A percentile compares a stretch with the other conserved stretches of the same genome.
These are phyloP conservation scores for Anhinga anhinga DNA, from an alignment of 2,113 vertebrate genomes.

Conservation along the genomic window DNA sequence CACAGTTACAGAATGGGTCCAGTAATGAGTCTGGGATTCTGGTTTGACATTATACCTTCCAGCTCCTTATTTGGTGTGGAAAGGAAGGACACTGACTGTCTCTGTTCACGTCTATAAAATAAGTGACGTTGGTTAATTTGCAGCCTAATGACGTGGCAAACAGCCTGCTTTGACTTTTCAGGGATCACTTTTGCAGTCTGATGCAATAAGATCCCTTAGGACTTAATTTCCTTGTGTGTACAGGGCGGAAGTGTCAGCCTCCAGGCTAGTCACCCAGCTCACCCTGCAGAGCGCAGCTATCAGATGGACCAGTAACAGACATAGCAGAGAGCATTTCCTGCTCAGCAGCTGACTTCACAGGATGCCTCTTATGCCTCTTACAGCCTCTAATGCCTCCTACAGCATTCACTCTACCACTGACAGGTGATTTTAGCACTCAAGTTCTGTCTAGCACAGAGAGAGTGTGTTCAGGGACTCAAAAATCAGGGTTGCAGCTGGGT, in stretches of 20 bases:
- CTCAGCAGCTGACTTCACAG: background rate
- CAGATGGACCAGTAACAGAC: background rate
- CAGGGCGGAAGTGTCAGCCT: background rate
- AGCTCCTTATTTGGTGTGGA: background rate
- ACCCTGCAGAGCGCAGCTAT: too few relatives aligned
- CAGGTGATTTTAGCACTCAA: background rate
- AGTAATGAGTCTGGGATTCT: background rate
- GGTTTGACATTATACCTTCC: background rate
- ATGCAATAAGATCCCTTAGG: background rate
- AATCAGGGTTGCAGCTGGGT: background rate
- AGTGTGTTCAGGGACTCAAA: background rate
- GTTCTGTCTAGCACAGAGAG: background rate
- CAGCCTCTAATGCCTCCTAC: background rate
- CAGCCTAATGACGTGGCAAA: background rate
- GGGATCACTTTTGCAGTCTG: background rate
- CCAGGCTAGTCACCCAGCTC: background rate
- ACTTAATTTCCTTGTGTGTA: background rate
- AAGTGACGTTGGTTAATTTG: background rate
- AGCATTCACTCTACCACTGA: background rate
- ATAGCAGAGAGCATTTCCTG: too few relatives aligned
- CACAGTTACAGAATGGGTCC: background rate
- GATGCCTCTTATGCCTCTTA: background rate
- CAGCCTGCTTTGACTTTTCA: background rate
- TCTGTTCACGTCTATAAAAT: background rate
- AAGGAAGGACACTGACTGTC: background rate